Evolutionary conservation across 2,113 vertebrate species (phyloP), one percentile per base, ranked within the genome.

Genomic region (Sinosuthora webbiana): DNA sequence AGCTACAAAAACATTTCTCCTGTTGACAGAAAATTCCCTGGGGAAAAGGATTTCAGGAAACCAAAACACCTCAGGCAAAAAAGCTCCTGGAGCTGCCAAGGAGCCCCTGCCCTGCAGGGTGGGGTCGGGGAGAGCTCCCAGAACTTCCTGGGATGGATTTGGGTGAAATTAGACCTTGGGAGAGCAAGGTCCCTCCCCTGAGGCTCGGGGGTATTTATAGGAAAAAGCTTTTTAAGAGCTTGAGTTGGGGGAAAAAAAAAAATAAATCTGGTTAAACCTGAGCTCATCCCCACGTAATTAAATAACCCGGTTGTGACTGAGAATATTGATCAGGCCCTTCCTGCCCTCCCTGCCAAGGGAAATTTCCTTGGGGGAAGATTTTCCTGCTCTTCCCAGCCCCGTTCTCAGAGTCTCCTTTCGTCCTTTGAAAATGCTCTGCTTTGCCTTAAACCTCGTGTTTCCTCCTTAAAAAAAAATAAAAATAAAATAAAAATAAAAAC

Each of bases 181-280:
- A 45, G 59, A 0, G 22, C 75, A 30, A 24, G 52, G 70, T 53
- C 13, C 44, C 37, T 87, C 73, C 91, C 86, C 15, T 8, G 56
- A 64, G 86, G 50, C 37, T 50, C 5, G 13, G 11, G 50, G 68
- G 35, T 86, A 85, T 92, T 92, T 89, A 89, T 85, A 84, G 74
- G 74, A 67, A 84, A 93, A 93, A 81, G 93, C 62, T 90, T 94
- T 96, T 73, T 55, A 82, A 90, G 41, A 68, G 95, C 49, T 25
- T 28, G 70, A 52, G 12, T 15, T 25, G 81, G 44, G 20, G 2
- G 6, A 9, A n/a, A 50, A 70, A 91, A 53, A 27, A 50, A 53
- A 18, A 30, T 42, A 49, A 94, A 87, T 87, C 73, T 24, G 74
- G 33, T 90, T 83, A 81, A 41, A 67, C 16, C 12, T 9, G 3